Percentiles rank a stretch among this genome's conserved stretches.
These are phyloP conservation scores for Synanthedon formicaeformis DNA, from an alignment of 2,888 invertebrate species.

Conservation along the genomic window DNA sequence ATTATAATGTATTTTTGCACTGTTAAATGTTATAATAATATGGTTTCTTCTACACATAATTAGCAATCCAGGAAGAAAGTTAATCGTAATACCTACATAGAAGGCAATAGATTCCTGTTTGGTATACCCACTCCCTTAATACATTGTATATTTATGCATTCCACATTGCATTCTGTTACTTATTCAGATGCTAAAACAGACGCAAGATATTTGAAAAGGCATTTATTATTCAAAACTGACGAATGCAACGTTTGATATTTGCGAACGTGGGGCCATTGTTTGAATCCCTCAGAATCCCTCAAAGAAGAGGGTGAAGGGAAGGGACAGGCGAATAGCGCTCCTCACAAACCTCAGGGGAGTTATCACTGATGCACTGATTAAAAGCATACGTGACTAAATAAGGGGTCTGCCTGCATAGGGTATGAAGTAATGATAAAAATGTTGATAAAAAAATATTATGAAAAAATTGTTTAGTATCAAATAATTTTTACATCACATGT, in stretches of 20 bases:
- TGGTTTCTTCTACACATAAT: no score
- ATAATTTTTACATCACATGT: no score
- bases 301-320: constrained; percentile 28
- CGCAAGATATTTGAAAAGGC: not conserved
- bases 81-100: no score
- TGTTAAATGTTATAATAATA: no score
- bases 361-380: constrained; percentile 62
- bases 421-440: constrained; percentile 13
- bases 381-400: constrained; percentile 53
- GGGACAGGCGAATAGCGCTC: constrained; percentile 8
- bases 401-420: constrained; percentile 32
- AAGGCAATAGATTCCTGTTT: no score
- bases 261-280: constrained; percentile 15
- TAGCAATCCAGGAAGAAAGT: no score
- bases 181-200: no score
- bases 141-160: no score
- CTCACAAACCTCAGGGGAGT: constrained; percentile 27
- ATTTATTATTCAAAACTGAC: not conserved
- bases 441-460: not conserved
- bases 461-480: no score
- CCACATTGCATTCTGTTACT: no score
- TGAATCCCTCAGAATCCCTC: constrained; percentile 25
- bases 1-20: no score
- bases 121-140: no score
- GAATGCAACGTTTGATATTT: not conserved